Conservation (phyloP, 2,113 vertebrate species). For the Xyrauchen texanus region DNA sequence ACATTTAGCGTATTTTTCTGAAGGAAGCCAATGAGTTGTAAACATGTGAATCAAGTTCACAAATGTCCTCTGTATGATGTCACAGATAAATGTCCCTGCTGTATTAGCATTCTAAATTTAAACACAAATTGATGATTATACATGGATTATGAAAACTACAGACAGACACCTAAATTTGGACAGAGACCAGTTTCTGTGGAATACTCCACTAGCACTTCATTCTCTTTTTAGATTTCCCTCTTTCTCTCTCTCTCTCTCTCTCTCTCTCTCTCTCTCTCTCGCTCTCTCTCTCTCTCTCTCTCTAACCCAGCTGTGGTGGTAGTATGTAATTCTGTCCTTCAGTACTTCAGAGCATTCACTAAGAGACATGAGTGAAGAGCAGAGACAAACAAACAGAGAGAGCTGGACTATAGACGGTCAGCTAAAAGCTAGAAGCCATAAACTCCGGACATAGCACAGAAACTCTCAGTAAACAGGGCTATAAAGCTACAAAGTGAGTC, state of each 20-base stretch:
- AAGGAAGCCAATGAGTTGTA: too few relatives aligned
- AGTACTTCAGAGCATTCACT: constrained; percentile 41
- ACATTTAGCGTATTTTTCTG: too few relatives aligned
- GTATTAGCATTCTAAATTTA: constrained; percentile 18
- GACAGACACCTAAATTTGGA: background rate
- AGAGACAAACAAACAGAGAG: constrained; percentile 37
- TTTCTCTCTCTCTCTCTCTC: constrained; percentile 10
- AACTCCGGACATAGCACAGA: constrained; percentile 41
- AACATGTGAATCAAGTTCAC: too few relatives aligned
- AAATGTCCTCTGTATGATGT: too few relatives aligned
- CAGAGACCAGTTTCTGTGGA: constrained; percentile 10
- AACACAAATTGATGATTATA: background rate
- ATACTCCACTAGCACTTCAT: background rate
- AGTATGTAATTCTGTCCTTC: constrained; percentile 38
- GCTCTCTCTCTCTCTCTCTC: constrained; percentile 13
- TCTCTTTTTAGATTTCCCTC: background rate
- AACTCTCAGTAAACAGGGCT: constrained; percentile 24
- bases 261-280: constrained; percentile 4
- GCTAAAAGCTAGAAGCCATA: constrained; percentile 41
- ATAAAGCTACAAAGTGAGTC: constrained; percentile 19
- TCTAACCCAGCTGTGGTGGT: constrained; percentile 40
- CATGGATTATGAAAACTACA: background rate
- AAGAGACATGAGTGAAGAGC: constrained; percentile 42
- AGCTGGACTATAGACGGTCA: constrained; percentile 38
- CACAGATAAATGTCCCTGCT: background rate